Conservation (phyloP, 1,140 invertebrate genomes). For the Camponotus pennsylvanicus region DNA sequence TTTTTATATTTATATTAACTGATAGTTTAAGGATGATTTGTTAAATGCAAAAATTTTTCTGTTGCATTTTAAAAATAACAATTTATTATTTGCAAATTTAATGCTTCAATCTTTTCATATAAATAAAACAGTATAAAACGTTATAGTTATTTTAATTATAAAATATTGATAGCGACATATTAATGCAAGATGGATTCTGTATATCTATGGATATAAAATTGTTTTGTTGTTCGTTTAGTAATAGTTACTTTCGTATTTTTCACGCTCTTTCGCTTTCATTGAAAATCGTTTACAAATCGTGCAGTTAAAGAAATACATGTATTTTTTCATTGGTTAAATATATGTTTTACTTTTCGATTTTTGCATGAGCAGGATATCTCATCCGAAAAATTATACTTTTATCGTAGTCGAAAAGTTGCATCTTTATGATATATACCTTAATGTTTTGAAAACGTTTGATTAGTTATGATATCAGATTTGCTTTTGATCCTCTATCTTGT, state of each 20-base stretch:
- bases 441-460: constrained; percentile 46
- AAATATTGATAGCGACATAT: constrained; percentile 63
- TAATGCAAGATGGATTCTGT: constrained; percentile 34
- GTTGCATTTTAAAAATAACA: constrained; percentile 20
- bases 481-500: constrained; percentile 53
- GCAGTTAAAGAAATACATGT: constrained; percentile 5
- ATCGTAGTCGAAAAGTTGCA: constrained; percentile 14
- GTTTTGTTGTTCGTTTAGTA: constrained; percentile 39
- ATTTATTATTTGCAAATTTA: constrained; percentile 32
- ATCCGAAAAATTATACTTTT: constrained; percentile 14
- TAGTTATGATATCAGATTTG: constrained; percentile 38
- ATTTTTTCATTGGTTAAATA: constrained; percentile 11
- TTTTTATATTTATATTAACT: constrained; percentile 33
- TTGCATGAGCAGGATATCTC: neutral
- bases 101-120: constrained; percentile 33
- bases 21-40: neutral
- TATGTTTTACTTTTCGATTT: constrained; percentile 46
- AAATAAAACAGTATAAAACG: constrained; percentile 76
- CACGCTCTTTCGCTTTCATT: neutral
- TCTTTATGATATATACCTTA: neutral
- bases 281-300: neutral
- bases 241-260: constrained; percentile 42
- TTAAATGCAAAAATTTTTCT: constrained; percentile 32
- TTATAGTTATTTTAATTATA: constrained; percentile 62
- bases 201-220: constrained; percentile 69